phyloP scores from a whole-genome alignment of 2,888 invertebrate species.

The Aphidius colemani region DNA sequence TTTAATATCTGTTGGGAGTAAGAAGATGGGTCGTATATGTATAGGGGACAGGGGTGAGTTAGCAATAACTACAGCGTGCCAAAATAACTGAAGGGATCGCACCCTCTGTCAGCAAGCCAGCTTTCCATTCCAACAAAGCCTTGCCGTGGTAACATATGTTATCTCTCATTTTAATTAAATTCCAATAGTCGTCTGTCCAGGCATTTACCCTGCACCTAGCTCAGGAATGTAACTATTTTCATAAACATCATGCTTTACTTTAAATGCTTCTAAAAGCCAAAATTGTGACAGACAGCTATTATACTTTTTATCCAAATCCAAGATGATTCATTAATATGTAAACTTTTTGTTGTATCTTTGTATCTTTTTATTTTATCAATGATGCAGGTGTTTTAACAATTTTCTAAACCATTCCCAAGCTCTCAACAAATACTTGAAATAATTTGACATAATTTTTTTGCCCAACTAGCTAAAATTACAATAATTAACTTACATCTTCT shows the following conservation, averaged over 20 bases:
- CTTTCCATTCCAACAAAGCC: constrained; percentile 13
- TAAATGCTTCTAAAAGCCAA: too few species aligned
- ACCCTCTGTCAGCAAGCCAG: constrained; percentile 32
- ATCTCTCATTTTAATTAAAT: constrained; percentile 70
- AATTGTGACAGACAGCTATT: too few species aligned
- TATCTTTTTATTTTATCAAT: too few species aligned
- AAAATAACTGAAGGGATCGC: constrained; percentile 20
- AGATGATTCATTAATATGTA: too few species aligned
- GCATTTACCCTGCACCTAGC: constrained; percentile 35
- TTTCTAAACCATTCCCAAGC: constrained; percentile 5
- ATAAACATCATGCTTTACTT: constrained; percentile 19
- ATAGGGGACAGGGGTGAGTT: constrained; percentile 40
- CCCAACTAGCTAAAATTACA: neutral
- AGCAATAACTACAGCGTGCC: constrained; percentile 54
- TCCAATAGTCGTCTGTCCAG: constrained; percentile 57
- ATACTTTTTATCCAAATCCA: too few species aligned
- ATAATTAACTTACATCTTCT: constrained; percentile 78
- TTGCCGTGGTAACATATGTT: constrained; percentile 58
- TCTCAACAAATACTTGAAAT: neutral
- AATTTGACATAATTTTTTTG: constrained; percentile 20
- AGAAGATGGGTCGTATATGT: constrained; percentile 29
- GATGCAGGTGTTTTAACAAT: too few species aligned
- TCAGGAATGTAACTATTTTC: constrained; percentile 45
- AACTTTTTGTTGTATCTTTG: too few species aligned
- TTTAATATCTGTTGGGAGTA: constrained; percentile 56